Evolutionary conservation across 1,140 invertebrate species (phyloP).

Genomic region (Atta colombica): DNA sequence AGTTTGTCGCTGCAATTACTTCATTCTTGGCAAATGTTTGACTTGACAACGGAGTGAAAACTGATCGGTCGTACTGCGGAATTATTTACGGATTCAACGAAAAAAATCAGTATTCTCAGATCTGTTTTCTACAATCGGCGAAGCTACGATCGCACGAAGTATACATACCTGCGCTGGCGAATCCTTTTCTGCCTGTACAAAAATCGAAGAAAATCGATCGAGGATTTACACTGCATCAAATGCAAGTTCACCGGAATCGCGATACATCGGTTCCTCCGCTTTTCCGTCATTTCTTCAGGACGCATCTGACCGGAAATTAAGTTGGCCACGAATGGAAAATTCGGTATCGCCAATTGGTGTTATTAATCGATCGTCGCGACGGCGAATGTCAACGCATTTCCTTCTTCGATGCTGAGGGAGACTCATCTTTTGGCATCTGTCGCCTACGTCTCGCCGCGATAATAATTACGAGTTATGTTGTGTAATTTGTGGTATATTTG

Average conservation of each 20-base stretch:
- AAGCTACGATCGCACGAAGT: too few species aligned
- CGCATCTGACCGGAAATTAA: conserved; percentile 56
- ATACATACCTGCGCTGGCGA: too few species aligned
- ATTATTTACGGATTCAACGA: background rate
- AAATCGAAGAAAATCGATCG: conserved; percentile 39
- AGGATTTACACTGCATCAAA: conserved; percentile 35
- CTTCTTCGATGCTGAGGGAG: background rate
- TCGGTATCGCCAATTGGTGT: conserved; percentile 33
- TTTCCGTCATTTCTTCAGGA: background rate
- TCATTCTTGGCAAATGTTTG: background rate
- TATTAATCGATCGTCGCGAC: conserved; percentile 51
- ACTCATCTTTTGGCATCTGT: conserved; percentile 46
- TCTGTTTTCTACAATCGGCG: background rate
- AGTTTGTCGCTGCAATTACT: background rate
- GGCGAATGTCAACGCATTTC: conserved; percentile 19
- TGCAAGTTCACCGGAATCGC: conserved; percentile 52
- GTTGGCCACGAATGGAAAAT: background rate
- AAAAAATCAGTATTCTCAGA: background rate
- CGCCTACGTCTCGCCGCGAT: conserved; percentile 1
- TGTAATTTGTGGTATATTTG: conserved; percentile 48
- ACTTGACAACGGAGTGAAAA: background rate
- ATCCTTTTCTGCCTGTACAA: background rate
- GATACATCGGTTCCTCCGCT: conserved; percentile 28
- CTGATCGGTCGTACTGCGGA: background rate
- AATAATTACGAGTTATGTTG: conserved; percentile 58